Evolutionary conservation across 2,888 invertebrate genomes (phyloP).

Genomic region (Andrena flavipes): DNA sequence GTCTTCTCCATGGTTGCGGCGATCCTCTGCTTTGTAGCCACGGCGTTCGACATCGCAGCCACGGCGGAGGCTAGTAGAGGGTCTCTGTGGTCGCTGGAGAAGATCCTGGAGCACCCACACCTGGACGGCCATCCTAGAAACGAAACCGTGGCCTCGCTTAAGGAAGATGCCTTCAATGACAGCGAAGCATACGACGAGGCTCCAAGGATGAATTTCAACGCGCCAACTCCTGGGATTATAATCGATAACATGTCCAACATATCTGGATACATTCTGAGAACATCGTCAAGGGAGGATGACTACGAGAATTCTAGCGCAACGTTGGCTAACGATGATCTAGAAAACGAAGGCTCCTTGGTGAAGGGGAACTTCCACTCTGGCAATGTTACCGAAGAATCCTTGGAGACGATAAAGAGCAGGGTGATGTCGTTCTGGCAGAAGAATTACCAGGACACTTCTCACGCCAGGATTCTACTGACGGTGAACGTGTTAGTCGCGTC

Average conservation of each 20-base stretch:
- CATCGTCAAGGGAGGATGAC: background rate
- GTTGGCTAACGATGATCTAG: background rate
- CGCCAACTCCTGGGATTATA: constrained; percentile 41
- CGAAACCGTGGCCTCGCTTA: background rate
- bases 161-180: constrained; percentile 20
- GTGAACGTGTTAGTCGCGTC: constrained; percentile 88
- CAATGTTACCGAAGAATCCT: constrained; percentile 35
- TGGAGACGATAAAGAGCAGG: constrained; percentile 32
- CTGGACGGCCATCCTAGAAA: constrained; percentile 6
- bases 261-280: constrained; percentile 51
- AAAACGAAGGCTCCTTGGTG: constrained; percentile 9
- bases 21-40: constrained; percentile 84
- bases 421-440: constrained; percentile 52
- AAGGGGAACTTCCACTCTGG: background rate
- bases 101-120: constrained; percentile 38
- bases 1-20: constrained; percentile 86
- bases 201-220: background rate
- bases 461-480: constrained; percentile 85
- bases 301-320: background rate
- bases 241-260: constrained; percentile 53
- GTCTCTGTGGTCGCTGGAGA: constrained; percentile 60
- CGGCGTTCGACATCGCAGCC: constrained; percentile 84
- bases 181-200: background rate
- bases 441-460: constrained; percentile 40
- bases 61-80: constrained; percentile 72